Evolutionary conservation across 2,797 vertebrate species (phyloP), one percentile per base, ranked within the genome.

Genomic region (Vespertilio murinus): DNA sequence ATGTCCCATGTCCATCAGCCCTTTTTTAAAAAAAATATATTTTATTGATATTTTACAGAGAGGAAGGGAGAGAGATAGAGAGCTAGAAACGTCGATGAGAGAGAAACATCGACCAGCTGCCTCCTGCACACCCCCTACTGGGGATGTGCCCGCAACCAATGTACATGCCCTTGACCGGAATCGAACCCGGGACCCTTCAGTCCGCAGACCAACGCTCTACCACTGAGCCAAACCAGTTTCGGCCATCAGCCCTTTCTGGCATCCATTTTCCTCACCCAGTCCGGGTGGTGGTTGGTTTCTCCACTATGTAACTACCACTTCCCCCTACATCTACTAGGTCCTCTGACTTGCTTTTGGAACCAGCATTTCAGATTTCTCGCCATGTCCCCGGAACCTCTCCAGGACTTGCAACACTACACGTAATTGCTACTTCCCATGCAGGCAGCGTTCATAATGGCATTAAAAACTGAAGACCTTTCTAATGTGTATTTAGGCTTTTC

Each of bases 401-500:
- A 96, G 73, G 80, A 5, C 77, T 90, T 69, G 90, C 91, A 97
- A 82, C 65, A 88, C 88, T 95, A 17, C 79, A 64, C 94, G 80
- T 96, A 96, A 96, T 93, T 95, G 74, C 81, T 74, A 42, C 71
- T 86, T 75, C 40, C 78, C 92, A 56, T 74, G 35, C 96, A 95
- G 86, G 70, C 78, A 97, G 42, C 56, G 0, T 10, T 94, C 88
- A 90, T n/a, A 54, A 96, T 74, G 81, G 56, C 67, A 91, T 93
- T 91, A 96, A 89, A 94, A 45, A 88, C 95, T 84, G 6, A 82
- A 84, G 96, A 93, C 81, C 95, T 93, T 95, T 97, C 61, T 88
- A 95, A 93, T 92, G 71, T 93, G 61, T 97, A 92, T 81, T 81
- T 96, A 92, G 87, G 84, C 84, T 97, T 96, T 98, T 88, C 95